Percentiles rank a stretch among this genome's conserved stretches.
Evolutionary conservation across 2,113 vertebrate species (phyloP).

Genomic region (Oncorhynchus gorbuscha): DNA sequence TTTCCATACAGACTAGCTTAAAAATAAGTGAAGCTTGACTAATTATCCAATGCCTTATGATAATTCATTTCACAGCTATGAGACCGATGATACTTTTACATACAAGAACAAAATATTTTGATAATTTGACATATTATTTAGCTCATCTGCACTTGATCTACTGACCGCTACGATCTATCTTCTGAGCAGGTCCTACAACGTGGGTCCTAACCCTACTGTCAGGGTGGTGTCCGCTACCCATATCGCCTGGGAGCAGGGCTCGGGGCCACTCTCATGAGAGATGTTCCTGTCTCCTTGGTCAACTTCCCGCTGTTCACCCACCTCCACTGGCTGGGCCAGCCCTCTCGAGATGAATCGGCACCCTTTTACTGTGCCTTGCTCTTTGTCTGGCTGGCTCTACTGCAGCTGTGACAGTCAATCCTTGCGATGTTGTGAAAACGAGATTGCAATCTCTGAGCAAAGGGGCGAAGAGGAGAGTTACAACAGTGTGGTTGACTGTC

Average conservation of each 20-base stretch:
- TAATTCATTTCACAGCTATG: too few relatives aligned
- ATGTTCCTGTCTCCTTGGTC: slow-evolving; percentile 80
- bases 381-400: slow-evolving; percentile 74
- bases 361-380: slow-evolving; percentile 81
- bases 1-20: too few relatives aligned
- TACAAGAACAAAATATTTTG: too few relatives aligned
- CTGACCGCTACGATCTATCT: slow-evolving; percentile 16
- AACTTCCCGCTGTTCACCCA: slow-evolving; percentile 83
- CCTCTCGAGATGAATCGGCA: slow-evolving; percentile 45
- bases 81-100: too few relatives aligned
- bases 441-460: slow-evolving; percentile 79
- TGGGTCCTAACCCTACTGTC: slow-evolving; percentile 45
- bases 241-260: slow-evolving; percentile 76
- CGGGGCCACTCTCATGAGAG: slow-evolving; percentile 81
- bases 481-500: slow-evolving; percentile 76
- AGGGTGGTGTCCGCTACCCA: slow-evolving; percentile 71
- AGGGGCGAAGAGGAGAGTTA: slow-evolving; percentile 78
- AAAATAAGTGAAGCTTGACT: too few relatives aligned
- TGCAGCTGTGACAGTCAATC: slow-evolving; percentile 77
- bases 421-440: slow-evolving; percentile 82
- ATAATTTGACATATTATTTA: too few relatives aligned
- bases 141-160: too few relatives aligned
- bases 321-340: slow-evolving; percentile 73
- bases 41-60: too few relatives aligned
- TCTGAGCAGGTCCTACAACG: slow-evolving; percentile 74